Evolutionary conservation across 2,797 vertebrate species (phyloP).

Genomic region (Syngnathus acus): DNA sequence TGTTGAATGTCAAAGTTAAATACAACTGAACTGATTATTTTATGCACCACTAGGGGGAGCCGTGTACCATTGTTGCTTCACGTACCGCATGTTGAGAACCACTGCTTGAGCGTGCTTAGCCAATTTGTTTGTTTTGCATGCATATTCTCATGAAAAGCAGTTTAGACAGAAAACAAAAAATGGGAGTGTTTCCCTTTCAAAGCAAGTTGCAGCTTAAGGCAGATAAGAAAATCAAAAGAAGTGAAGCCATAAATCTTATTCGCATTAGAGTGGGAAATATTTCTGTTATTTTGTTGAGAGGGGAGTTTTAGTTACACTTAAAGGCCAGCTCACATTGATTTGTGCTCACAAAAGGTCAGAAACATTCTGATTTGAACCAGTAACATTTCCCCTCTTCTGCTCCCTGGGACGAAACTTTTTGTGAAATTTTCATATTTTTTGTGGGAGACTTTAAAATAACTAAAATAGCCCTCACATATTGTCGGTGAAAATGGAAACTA

Average conservation of each 20-base stretch:
- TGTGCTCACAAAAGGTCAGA: slow-evolving; percentile 53
- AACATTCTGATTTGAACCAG: slow-evolving; percentile 28
- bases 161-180: slow-evolving; percentile 15
- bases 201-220: slow-evolving; percentile 38
- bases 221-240: slow-evolving; percentile 34
- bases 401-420: neutral
- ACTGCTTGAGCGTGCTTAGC: too few species aligned
- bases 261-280: neutral
- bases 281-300: slow-evolving; percentile 24
- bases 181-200: slow-evolving; percentile 35
- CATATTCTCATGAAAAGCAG: slow-evolving; percentile 6
- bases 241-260: neutral
- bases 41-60: too few species aligned
- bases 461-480: too few species aligned
- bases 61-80: too few species aligned
- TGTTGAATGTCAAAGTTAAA: too few species aligned
- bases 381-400: neutral
- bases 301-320: slow-evolving; percentile 37
- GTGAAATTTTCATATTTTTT: too few species aligned
- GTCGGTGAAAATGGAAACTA: neutral
- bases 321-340: slow-evolving; percentile 41
- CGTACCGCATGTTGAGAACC: neutral
- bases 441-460: neutral
- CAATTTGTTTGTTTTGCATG: neutral
- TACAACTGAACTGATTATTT: too few species aligned